Evolutionary conservation across 30 jellyfish, hydroid and myxozoan genomes (phyloP), one percentile per base, ranked within the genome.

Genomic region (Hydra vulgaris): DNA sequence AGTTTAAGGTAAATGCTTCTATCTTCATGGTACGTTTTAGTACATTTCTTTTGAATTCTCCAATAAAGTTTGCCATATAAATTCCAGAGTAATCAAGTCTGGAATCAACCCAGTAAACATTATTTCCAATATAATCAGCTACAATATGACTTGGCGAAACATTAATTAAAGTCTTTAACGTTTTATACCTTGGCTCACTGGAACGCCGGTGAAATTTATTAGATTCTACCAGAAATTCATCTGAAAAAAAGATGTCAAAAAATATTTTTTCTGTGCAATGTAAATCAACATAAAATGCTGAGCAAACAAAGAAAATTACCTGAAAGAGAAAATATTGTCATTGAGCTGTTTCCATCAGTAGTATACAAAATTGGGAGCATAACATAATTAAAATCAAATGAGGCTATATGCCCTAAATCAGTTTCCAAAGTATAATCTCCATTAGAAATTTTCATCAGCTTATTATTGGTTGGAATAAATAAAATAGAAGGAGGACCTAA

Each of bases 121-220:
- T 94, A 27, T 82, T 80, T 21, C 99, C 99, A 27, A 94, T 86
- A 94, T 95, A 94, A 79, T 94, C 99, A 18, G 84, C 88, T 15
- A 94, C 90, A 21, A 94, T 52, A 22, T 87, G 74, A 52, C 26
- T 72, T 0, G 99, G 95, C 3, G 77, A 80, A 17, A 94, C 95
- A 70, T 79, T 76, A 21, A 76, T 54, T 17, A 94, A 21, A n/a
- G 55, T 27, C 17, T 76, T 20, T n/a, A 67, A 17, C 27, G 25
- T 27, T 15, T 26, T n/a, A 53, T 53, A 74, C 15, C 15, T 15
- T n/a, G 95, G 86, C 26, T 85, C 85, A 26, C 88, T 73, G 27
- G 72, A 25, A 3, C 88, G 73, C 22, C 96, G 78, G 18, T 40
- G 56, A 8, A 66, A 76, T 21, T 81, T 83, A 56, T 55, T 20